Evolutionary conservation across 2,888 invertebrate species (phyloP), one percentile per base, ranked within the genome.

Genomic region (Diaprepes abbreviatus): DNA sequence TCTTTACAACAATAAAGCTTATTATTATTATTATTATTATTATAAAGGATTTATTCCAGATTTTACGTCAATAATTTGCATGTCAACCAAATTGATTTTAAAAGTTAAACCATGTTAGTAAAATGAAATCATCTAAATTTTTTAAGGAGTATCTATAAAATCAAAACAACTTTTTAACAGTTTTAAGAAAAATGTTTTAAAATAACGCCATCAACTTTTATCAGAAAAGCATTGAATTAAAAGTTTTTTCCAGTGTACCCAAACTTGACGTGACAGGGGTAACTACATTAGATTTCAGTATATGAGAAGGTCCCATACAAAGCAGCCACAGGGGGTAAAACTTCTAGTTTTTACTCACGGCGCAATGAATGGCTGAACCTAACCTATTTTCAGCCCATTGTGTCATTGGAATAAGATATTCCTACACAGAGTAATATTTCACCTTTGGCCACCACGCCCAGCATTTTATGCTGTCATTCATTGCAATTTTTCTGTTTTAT

Each of bases 261-360:
- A 21, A 62, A 59, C 59, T 73, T 73, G 74, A 74, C 75, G 75
- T 75, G 75, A 74, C 73, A 75, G 45, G 50, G 65, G 71, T 63
- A 71, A 70, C 72, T 74, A 73, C 66, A 74, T 73, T 63, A 70
- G 59, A 72, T 74, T 73, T 73, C 64, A 48, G 54, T 60, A 28
- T 50, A 66, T 72, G 71, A 71, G 52, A 59, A 62, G 64, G 60
- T 50, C 68, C 52, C 40, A 54, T 75, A 83, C 81, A 83, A 83
- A 80, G 75, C 79, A 80, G 60, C 83, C 74, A 75, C 79, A 76
- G 83, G 83, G 81, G 81, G 82, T 76, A 77, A 77, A 82, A 83
- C 83, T 83, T 79, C 83, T 80, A 83, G 83, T 83, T 83, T 83
- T 83, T 83, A 83, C 83, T 82, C 80, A 80, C 80, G 79, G 77